These are phyloP conservation scores for Homalodisca vitripennis DNA, from an alignment of 1,140 invertebrate species.

Conservation along the genomic window DNA sequence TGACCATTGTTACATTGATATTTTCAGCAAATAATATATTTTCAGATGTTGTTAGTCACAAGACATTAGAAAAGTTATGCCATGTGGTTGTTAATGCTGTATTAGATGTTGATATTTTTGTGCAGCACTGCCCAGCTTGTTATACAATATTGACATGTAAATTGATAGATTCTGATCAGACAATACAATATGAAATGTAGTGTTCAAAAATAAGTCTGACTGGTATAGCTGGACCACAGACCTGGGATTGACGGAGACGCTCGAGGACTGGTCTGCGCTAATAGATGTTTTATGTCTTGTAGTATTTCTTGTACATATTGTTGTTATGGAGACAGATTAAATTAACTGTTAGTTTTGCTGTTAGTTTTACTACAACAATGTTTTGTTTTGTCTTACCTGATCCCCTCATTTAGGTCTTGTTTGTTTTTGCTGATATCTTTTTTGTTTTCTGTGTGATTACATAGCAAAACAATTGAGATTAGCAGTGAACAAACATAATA, in stretches of 20 bases:
- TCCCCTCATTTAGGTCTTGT: neutral
- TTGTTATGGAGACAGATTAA: slow-evolving; percentile 24
- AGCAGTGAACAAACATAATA: too few relatives aligned
- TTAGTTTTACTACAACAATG: neutral
- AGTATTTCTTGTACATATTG: slow-evolving; percentile 25
- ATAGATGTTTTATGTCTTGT: slow-evolving; percentile 22
- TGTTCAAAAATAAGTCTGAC: slow-evolving; percentile 23
- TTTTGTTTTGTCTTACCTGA: neutral
- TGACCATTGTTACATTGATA: neutral
- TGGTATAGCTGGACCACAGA: slow-evolving; percentile 6
- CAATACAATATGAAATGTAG: slow-evolving; percentile 13
- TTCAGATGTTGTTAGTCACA: neutral
- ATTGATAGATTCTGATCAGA: too few relatives aligned
- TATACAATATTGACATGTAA: neutral
- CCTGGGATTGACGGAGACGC: neutral
- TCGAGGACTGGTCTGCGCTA: neutral
- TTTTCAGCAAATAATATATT: neutral
- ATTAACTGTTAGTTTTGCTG: slow-evolving; percentile 10
- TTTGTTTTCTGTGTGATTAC: too few relatives aligned
- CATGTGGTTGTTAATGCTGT: neutral
- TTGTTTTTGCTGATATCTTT: too few relatives aligned
- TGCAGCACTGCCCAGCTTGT: neutral
- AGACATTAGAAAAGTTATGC: too few relatives aligned
- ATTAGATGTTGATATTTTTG: neutral
- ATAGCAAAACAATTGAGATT: too few relatives aligned